Conservation (phyloP, 2,888 invertebrate species). For the Trilocha varians region DNA sequence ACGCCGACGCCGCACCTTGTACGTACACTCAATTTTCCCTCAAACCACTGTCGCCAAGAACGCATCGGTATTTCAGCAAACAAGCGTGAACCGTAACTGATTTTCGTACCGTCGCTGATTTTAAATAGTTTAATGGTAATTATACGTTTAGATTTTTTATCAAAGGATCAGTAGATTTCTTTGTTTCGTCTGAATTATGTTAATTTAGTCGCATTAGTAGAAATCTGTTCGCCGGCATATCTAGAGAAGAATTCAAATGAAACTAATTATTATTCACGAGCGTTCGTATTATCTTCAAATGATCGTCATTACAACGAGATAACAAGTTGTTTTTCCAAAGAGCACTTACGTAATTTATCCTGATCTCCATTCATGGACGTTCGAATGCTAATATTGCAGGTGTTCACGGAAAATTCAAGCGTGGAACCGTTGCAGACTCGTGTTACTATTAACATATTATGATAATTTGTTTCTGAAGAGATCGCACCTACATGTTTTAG, state of each 20-base stretch:
- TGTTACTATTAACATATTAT: too few relatives aligned
- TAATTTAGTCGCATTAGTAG: background rate
- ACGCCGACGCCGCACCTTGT: conserved; percentile 22
- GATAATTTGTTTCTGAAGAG: too few relatives aligned
- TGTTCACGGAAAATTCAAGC: background rate
- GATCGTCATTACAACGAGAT: background rate
- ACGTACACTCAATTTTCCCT: conserved; percentile 38
- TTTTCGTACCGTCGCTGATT: background rate
- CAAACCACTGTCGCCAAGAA: conserved; percentile 16
- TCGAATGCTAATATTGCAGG: background rate
- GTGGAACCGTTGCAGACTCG: too few relatives aligned
- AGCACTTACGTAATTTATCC: background rate
- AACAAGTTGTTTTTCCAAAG: background rate
- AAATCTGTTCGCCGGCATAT: background rate
- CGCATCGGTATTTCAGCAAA: background rate
- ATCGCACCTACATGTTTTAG: too few relatives aligned
- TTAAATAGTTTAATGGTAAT: background rate
- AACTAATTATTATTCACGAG: background rate
- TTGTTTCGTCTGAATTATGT: background rate
- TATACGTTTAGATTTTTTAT: too few relatives aligned
- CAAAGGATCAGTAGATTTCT: background rate
- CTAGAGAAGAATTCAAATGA: background rate
- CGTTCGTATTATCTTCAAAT: background rate
- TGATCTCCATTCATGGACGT: background rate
- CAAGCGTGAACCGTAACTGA: background rate